Percentiles rank a stretch among this genome's conserved stretches.
phyloP scores from a whole-genome alignment of 35 echinoderm and acorn worm genomes.

The Chiridota heheva region DNA sequence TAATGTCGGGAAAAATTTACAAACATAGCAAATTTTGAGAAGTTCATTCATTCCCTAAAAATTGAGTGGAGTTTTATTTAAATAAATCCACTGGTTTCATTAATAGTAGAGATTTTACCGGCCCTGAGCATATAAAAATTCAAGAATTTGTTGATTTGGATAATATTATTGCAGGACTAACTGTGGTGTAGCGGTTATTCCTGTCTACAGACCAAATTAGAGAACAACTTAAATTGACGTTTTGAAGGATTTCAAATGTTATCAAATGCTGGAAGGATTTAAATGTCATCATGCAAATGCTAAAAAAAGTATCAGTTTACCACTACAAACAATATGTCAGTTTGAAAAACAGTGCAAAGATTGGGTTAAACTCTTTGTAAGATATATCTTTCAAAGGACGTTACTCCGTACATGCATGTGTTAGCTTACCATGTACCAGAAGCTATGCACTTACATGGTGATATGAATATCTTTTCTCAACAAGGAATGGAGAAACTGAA shows the following conservation, averaged over 20 bases:
- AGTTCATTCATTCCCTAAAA: slow-evolving; percentile 27
- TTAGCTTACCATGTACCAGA: slow-evolving; percentile 65
- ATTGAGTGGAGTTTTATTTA: slow-evolving; percentile 49
- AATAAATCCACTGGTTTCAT: slow-evolving; percentile 9
- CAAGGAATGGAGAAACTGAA: slow-evolving; percentile 73
- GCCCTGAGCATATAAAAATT: slow-evolving; percentile 21
- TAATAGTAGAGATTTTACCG: slow-evolving; percentile 39
- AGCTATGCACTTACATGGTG: slow-evolving; percentile 52
- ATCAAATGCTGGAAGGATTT: slow-evolving; percentile 2
- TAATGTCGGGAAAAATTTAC: slow-evolving; percentile 24
- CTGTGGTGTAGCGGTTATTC: too few relatives aligned
- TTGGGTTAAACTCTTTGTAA: slow-evolving; percentile 50
- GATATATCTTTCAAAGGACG: slow-evolving; percentile 68
- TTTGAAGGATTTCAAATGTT: too few relatives aligned
- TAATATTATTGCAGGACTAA: slow-evolving; percentile 21
- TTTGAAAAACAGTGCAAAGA: slow-evolving; percentile 21
- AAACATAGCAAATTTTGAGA: slow-evolving; percentile 40
- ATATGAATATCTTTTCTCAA: slow-evolving; percentile 54
- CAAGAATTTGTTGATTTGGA: background rate
- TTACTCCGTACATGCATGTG: slow-evolving; percentile 78
- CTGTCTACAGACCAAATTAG: slow-evolving; percentile 10
- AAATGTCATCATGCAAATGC: background rate
- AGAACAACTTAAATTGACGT: too few relatives aligned
- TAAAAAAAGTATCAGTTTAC: slow-evolving; percentile 2
- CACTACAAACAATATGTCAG: background rate